Evolutionary conservation across 2,797 vertebrate genomes (phyloP), one percentile per base, ranked within the genome.

Genomic region (Crax fasciolata): DNA sequence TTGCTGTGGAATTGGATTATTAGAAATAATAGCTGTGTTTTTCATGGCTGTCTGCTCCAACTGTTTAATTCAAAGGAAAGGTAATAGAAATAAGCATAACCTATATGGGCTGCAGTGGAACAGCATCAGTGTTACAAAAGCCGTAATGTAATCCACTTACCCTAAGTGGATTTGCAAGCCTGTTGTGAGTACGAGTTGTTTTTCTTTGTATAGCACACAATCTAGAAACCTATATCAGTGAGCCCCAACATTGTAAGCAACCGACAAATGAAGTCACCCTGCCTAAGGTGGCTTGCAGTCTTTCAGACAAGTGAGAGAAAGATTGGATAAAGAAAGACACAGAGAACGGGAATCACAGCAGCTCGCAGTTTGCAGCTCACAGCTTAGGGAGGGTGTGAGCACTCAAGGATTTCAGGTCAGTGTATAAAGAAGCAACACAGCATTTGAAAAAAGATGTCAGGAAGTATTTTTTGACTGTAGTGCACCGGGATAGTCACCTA

Each of bases 1-100:
- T 84, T 76, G 21, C 67, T 84, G 46, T 84, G 89, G 54, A 86
- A 86, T 52, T 87, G 51, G 54, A 82, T 95, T 95, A 84, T 75
- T 93, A 73, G 73, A 65, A 72, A 39, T 58, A 86, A 92, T 68
- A 75, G 35, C 49, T 52, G 11, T 88, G 21, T 78, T 93, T 94
- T 74, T 30, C 70, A 48, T 15, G 28, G 19, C 80, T 68, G 27
- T 38, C 58, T 87, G 66, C 32, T 95, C 38, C 1, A 1, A 27
- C 30, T 70, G n/a, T 51, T 86, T 57, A 51, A 80, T 80, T 94
- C 73, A 77, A 77, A 71, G 32, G 73, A 75, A 71, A 80, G 38
- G 76, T 63, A 67, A 63, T 23, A 67, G 79, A 57, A 85, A 62
- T 63, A 59, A 85, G 68, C 57, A 54, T 38, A 83, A 81, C 35